Evolutionary conservation across 2,888 invertebrate species (phyloP).

Genomic region (Mesopsocus fuscifrons): DNA sequence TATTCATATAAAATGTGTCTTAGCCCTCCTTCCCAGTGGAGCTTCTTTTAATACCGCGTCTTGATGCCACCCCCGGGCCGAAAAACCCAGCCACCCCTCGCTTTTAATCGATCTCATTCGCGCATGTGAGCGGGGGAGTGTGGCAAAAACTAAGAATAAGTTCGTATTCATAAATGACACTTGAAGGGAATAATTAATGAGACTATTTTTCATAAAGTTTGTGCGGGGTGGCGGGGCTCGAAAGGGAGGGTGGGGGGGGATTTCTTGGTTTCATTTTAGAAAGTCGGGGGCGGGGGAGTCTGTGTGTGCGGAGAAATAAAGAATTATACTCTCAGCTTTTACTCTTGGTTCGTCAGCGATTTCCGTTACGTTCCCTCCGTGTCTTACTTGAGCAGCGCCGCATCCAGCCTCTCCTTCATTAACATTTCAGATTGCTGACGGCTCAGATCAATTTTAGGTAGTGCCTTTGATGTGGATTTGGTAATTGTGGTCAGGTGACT

Average conservation of each 20-base stretch:
- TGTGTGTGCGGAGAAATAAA: conserved; percentile 12
- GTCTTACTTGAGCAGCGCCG: too few relatives aligned
- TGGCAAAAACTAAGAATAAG: conserved; percentile 10
- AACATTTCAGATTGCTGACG: too few relatives aligned
- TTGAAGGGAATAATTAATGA: conserved; percentile 10
- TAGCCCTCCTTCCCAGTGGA: conserved; percentile 11
- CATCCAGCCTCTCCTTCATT: too few relatives aligned
- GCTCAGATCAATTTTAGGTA: too few relatives aligned
- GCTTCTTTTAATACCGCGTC: conserved; percentile 14
- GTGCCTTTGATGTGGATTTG: too few relatives aligned
- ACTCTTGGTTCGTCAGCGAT: conserved; percentile 7
- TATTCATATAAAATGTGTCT: conserved; percentile 11
- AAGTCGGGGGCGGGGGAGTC: conserved; percentile 2
- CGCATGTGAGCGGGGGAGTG: conserved; percentile 28
- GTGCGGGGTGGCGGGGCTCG: too few relatives aligned
- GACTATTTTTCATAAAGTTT: conserved; percentile 10
- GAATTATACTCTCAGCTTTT: conserved; percentile 9
- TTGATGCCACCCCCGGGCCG: conserved; percentile 14
- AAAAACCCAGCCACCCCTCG: conserved; percentile 22
- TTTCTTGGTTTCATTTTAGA: conserved; percentile 9
- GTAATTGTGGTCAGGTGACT: too few relatives aligned
- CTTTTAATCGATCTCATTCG: conserved; percentile 50
- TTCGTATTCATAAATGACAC: conserved; percentile 12
- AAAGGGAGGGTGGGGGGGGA: conserved; percentile 7
- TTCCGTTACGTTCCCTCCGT: conserved; percentile 12